These are phyloP conservation scores for Caranx melampygus DNA, from an alignment of 2,113 vertebrate species.

Conservation along the genomic window DNA sequence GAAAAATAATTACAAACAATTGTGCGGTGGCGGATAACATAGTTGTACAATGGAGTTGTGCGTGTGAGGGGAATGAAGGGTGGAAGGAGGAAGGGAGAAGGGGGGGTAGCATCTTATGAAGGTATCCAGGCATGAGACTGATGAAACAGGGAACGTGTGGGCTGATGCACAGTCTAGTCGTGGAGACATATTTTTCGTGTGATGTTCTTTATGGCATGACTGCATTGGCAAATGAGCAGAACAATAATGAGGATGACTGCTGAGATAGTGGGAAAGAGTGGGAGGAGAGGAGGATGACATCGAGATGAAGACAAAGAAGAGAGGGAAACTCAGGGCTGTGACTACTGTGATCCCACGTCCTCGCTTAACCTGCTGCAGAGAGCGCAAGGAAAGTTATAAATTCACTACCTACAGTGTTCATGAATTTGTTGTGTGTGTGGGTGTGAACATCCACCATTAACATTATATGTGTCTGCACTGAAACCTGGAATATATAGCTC, in stretches of 20 bases:
- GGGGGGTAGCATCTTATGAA: background rate
- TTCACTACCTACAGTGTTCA: slow-evolving; percentile 1
- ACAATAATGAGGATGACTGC: slow-evolving; percentile 62
- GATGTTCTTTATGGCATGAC: slow-evolving; percentile 53
- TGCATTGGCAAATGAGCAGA: slow-evolving; percentile 50
- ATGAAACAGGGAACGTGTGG: slow-evolving; percentile 19
- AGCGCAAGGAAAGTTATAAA: slow-evolving; percentile 26
- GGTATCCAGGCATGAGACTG: slow-evolving; percentile 6
- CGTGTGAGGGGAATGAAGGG: background rate
- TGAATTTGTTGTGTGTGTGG: slow-evolving; percentile 28
- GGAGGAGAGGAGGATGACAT: slow-evolving; percentile 51
- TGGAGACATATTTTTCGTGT: slow-evolving; percentile 55
- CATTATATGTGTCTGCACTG: background rate
- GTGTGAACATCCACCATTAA: slow-evolving; percentile 8
- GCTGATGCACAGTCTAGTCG: slow-evolving; percentile 28
- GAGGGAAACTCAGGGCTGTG: slow-evolving; percentile 23
- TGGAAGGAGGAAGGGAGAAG: background rate
- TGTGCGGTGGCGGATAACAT: background rate
- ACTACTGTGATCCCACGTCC: slow-evolving; percentile 23
- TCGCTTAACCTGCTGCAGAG: slow-evolving; percentile 40
- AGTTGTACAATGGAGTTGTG: background rate
- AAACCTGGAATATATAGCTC: background rate
- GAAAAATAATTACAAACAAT: background rate
- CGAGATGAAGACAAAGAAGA: slow-evolving; percentile 41
- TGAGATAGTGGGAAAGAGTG: slow-evolving; percentile 51